Percentiles rank a stretch among this genome's conserved stretches.
These are phyloP conservation scores for Meliscaeva auricollis DNA, from an alignment of 2,888 invertebrate genomes.

Conservation along the genomic window DNA sequence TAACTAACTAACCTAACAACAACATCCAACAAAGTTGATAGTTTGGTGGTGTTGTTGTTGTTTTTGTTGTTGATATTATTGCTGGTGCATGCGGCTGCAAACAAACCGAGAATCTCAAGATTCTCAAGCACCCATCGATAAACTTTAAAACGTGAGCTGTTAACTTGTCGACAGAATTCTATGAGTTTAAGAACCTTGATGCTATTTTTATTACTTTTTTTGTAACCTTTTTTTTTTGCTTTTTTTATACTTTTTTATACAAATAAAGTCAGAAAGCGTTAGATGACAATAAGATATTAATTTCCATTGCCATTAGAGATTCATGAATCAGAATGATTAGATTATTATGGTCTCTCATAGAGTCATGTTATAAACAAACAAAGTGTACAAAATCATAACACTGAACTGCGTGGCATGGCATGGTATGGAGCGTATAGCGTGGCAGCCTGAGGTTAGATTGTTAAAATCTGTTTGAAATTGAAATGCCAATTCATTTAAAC, in stretches of 20 bases:
- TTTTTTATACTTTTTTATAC: no score
- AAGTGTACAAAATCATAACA: slow-evolving; percentile 20
- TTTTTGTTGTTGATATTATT: background rate
- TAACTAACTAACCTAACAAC: slow-evolving; percentile 38
- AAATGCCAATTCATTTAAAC: slow-evolving; percentile 33
- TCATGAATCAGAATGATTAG: slow-evolving; percentile 16
- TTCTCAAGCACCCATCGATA: slow-evolving; percentile 27
- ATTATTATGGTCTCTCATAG: background rate
- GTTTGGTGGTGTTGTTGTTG: slow-evolving; percentile 11
- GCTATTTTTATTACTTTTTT: slow-evolving; percentile 24
- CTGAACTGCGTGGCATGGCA: background rate
- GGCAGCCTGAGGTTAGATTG: background rate
- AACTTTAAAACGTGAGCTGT: slow-evolving; percentile 33
- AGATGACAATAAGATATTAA: slow-evolving; percentile 30
- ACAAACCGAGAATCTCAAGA: slow-evolving; percentile 24
- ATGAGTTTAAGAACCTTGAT: slow-evolving; percentile 37
- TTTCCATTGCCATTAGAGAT: slow-evolving; percentile 29
- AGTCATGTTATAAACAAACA: slow-evolving; percentile 21
- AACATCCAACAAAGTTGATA: slow-evolving; percentile 39
- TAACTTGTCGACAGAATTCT: slow-evolving; percentile 15
- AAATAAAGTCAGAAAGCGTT: slow-evolving; percentile 1
- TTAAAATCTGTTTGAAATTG: slow-evolving; percentile 15
- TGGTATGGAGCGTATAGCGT: background rate
- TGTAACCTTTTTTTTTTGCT: background rate
- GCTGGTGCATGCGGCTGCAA: background rate